Percentiles rank a stretch among this genome's conserved stretches.
Conservation (phyloP, 2,888 invertebrate species). For the Acronicta psi region DNA sequence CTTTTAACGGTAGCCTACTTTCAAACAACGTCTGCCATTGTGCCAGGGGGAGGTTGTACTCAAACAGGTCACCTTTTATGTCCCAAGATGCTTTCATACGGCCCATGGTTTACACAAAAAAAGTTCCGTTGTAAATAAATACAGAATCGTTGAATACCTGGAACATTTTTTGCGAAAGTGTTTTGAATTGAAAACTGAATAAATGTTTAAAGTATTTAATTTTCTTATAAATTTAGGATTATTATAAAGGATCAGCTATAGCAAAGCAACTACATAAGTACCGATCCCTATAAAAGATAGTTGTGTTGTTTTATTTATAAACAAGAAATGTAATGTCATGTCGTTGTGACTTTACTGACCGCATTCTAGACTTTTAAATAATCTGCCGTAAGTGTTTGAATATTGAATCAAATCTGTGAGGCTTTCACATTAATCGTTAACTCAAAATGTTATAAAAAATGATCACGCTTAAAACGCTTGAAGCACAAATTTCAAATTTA, state of each 20-base stretch:
- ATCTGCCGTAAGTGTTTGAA: background rate
- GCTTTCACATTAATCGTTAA: constrained; percentile 15
- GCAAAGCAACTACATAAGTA: no score
- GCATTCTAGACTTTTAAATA: no score
- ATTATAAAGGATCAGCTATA: no score
- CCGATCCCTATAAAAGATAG: no score
- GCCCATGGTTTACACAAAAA: constrained; percentile 30
- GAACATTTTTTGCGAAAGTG: constrained; percentile 2
- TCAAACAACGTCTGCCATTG: constrained; percentile 60
- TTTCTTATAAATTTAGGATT: no score
- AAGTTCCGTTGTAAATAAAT: constrained; percentile 35
- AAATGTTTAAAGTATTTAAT: no score
- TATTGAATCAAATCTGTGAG: no score
- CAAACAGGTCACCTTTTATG: constrained; percentile 75
- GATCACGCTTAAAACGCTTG: constrained; percentile 35
- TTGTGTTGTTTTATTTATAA: no score
- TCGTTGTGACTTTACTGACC: no score
- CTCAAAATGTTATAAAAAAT: constrained; percentile 26
- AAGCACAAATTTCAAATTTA: constrained; percentile 38
- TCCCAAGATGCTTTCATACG: constrained; percentile 45
- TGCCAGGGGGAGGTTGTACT: constrained; percentile 37
- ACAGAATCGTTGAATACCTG: constrained; percentile 22
- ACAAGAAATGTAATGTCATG: no score
- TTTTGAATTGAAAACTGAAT: constrained; percentile 1
- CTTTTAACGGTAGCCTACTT: constrained; percentile 71